Conservation (phyloP, 37 sponge, comb jelly and placozoan genomes). For the Spongilla lacustris region DNA sequence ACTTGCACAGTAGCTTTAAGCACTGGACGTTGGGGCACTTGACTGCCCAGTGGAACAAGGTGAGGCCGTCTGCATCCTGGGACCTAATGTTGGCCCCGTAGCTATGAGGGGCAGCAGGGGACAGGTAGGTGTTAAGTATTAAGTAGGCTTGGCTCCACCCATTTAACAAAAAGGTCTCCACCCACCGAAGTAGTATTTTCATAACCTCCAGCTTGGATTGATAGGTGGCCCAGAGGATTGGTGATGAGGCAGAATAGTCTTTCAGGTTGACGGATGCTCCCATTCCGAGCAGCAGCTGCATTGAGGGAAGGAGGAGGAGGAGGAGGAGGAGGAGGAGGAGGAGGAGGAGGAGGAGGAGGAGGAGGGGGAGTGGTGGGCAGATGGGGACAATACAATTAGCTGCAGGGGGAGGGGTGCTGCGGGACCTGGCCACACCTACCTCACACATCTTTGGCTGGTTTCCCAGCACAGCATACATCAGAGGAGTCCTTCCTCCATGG, state of each 20-base stretch:
- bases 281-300: constrained; percentile 35
- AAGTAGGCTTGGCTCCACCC: too few species aligned
- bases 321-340: neutral
- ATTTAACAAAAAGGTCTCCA: neutral
- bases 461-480: constrained; percentile 89
- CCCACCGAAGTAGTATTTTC: constrained; percentile 67
- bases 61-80: constrained; percentile 63
- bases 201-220: constrained; percentile 62
- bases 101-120: constrained; percentile 42
- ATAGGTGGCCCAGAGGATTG: constrained; percentile 83
- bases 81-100: constrained; percentile 49
- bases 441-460: constrained; percentile 83
- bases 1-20: constrained; percentile 66
- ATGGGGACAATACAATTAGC: neutral
- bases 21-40: constrained; percentile 71
- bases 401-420: neutral
- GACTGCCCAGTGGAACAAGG: constrained; percentile 78
- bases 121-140: too few species aligned
- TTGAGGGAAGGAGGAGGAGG: neutral
- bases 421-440: neutral
- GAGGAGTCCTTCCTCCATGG: constrained; percentile 81
- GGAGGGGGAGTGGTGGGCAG: neutral
- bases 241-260: constrained; percentile 58
- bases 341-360: too few species aligned
- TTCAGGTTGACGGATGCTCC: constrained; percentile 63